These are phyloP conservation scores for Ceratina calcarata DNA, from an alignment of 1,140 invertebrate genomes.

Conservation along the genomic window DNA sequence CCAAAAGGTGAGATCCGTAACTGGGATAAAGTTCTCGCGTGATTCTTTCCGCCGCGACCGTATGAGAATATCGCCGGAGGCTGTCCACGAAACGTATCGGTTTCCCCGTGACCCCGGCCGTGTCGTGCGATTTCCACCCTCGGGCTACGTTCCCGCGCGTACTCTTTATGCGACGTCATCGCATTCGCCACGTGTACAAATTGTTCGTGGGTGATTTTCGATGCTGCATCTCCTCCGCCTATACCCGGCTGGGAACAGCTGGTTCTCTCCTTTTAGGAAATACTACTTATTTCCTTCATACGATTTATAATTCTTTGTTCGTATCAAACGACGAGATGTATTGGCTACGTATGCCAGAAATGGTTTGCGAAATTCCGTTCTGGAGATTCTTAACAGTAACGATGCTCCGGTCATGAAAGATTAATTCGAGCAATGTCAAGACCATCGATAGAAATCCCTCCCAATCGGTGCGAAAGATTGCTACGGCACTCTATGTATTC, in stretches of 20 bases:
- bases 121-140: constrained; percentile 34
- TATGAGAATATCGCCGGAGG: constrained; percentile 3
- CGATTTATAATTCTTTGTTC: too few relatives aligned
- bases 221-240: constrained; percentile 45
- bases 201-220: constrained; percentile 67
- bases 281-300: too few relatives aligned
- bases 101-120: constrained; percentile 44
- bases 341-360: too few relatives aligned
- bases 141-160: constrained; percentile 2
- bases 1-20: not conserved
- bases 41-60: not conserved
- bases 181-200: constrained; percentile 61
- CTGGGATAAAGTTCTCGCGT: not conserved
- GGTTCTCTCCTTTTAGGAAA: constrained; percentile 8
- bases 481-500: too few relatives aligned
- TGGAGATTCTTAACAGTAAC: too few relatives aligned
- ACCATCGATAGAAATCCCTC: too few relatives aligned
- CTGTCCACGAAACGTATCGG: constrained; percentile 49
- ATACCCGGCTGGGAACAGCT: not conserved
- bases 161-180: constrained; percentile 39
- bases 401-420: too few relatives aligned
- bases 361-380: too few relatives aligned
- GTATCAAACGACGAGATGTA: too few relatives aligned
- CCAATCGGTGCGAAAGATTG: too few relatives aligned
- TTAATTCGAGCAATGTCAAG: too few relatives aligned